phyloP scores from a whole-genome alignment of 2,797 vertebrate species.

The Rhinoraja longicauda region DNA sequence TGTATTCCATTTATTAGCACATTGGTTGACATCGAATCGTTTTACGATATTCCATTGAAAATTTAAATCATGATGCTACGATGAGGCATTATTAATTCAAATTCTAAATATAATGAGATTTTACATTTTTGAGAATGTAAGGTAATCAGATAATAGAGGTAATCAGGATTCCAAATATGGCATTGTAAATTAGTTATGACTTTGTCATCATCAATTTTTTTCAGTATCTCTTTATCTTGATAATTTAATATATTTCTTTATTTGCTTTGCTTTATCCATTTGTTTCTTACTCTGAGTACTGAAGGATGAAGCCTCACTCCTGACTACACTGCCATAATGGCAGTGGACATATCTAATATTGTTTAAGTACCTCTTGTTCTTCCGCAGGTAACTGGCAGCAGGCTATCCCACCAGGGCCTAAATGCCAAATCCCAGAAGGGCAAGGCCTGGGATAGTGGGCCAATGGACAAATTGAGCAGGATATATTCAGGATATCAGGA shows the following conservation, averaged over 20 bases:
- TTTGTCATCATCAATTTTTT: neutral
- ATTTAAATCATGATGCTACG: neutral
- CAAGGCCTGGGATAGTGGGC: neutral
- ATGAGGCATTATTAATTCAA: neutral
- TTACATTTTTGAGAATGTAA: neutral
- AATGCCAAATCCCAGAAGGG: neutral
- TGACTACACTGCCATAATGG: too few species aligned
- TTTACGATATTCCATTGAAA: neutral
- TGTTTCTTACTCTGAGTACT: neutral
- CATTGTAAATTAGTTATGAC: neutral
- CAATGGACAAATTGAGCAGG: neutral
- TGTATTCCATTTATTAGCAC: neutral
- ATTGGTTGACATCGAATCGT: neutral
- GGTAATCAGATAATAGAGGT: neutral
- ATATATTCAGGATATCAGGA: neutral
- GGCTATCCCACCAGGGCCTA: neutral
- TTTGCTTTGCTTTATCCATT: too few species aligned
- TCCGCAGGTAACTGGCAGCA: too few species aligned
- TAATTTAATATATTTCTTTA: neutral
- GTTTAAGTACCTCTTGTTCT: too few species aligned
- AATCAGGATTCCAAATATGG: slow-evolving; percentile 2
- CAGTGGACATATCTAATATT: neutral
- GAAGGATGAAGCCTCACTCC: neutral
- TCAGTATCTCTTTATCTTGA: neutral
- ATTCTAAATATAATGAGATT: neutral